A percentile compares a stretch with the other conserved stretches of the same genome.
Conservation (phyloP, 2,797 vertebrate genomes). For the Ataeniobius toweri region DNA sequence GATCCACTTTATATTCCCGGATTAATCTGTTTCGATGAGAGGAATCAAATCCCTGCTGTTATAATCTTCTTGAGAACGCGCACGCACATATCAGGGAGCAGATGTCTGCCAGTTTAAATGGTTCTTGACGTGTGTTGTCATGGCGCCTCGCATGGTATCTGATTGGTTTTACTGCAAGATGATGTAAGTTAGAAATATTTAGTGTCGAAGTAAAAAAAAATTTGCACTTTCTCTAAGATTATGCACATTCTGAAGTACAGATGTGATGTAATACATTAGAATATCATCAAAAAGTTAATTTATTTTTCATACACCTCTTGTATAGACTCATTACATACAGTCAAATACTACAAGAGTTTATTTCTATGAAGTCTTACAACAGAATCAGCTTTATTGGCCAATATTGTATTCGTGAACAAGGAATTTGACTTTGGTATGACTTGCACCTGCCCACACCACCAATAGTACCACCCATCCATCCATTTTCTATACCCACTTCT, state of each 20-base stretch:
- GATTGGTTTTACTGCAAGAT: constrained; percentile 10
- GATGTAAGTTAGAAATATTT: not conserved
- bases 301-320: not conserved
- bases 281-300: not conserved
- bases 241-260: not conserved
- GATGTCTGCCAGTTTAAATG: constrained; percentile 30
- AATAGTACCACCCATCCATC: too few species aligned
- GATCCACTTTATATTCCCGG: constrained; percentile 43
- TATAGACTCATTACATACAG: not conserved
- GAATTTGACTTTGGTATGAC: too few species aligned
- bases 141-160: constrained; percentile 10
- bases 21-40: constrained; percentile 68
- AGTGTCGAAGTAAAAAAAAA: not conserved
- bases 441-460: too few species aligned
- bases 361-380: not conserved
- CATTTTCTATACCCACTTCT: too few species aligned
- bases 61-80: constrained; percentile 61
- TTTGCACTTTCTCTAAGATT: not conserved
- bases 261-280: not conserved
- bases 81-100: constrained; percentile 51
- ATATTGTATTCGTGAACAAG: too few species aligned
- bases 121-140: constrained; percentile 5
- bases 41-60: constrained; percentile 65
- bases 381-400: too few species aligned
- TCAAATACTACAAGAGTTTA: too few species aligned